Percentiles rank a stretch among this genome's conserved stretches.
Conservation (phyloP, 2,113 vertebrate species). For the Aramus guarauna region DNA sequence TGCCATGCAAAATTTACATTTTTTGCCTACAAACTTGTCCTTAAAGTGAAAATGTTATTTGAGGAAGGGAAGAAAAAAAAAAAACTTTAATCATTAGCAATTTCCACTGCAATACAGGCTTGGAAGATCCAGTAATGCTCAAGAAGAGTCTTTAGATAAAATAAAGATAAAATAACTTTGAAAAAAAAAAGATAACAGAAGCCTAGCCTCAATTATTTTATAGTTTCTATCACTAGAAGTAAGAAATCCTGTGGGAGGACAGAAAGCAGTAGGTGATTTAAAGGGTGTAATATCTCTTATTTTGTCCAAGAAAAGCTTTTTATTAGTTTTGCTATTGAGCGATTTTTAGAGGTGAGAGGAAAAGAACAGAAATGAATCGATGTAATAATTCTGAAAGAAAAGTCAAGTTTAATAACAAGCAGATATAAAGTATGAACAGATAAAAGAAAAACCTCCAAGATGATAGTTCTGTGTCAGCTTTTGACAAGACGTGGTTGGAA, state of each 20-base stretch:
- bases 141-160: not conserved
- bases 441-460: not conserved
- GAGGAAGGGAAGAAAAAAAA: not conserved
- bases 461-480: not conserved
- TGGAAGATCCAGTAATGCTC: not conserved
- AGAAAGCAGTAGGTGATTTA: slow-evolving; percentile 1
- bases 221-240: not conserved
- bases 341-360: slow-evolving; percentile 25
- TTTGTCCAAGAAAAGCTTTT: slow-evolving; percentile 34
- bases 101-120: not conserved
- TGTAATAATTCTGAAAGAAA: slow-evolving; percentile 26
- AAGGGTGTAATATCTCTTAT: not conserved
- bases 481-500: not conserved
- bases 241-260: not conserved
- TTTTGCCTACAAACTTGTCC: not conserved
- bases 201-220: not conserved
- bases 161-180: not conserved
- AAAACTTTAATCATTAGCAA: not conserved
- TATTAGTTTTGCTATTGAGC: slow-evolving; percentile 37
- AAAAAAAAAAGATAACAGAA: not conserved
- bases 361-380: not conserved
- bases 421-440: not conserved
- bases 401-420: slow-evolving; percentile 36
- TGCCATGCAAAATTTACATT: not conserved
- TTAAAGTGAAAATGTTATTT: not conserved